A percentile compares a stretch with the other conserved stretches of the same genome.
phyloP scores from a whole-genome alignment of 2,888 invertebrate genomes.

The Macropis europaea region DNA sequence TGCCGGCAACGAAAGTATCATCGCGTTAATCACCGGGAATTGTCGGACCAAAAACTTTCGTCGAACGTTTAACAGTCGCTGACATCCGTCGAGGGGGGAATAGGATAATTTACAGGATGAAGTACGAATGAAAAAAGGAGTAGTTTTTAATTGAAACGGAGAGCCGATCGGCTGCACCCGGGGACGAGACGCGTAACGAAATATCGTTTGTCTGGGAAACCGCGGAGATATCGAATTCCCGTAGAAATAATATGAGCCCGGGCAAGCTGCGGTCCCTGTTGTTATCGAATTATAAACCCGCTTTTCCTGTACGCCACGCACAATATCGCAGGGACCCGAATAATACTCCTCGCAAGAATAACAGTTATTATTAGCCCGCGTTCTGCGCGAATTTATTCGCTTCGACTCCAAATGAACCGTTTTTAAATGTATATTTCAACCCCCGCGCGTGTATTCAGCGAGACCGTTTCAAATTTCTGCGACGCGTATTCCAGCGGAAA shows the following conservation, averaged over 20 bases:
- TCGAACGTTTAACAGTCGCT: too few species aligned
- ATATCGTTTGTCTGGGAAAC: conserved; percentile 44
- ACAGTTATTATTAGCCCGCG: conserved; percentile 26
- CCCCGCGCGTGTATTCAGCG: too few species aligned
- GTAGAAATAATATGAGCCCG: conserved; percentile 42
- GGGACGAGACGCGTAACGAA: conserved; percentile 18
- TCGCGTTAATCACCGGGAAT: conserved; percentile 2
- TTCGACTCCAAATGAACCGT: neutral
- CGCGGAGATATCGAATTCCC: conserved; percentile 45
- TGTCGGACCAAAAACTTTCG: neutral
- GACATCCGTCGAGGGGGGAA: too few species aligned
- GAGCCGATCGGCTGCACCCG: neutral
- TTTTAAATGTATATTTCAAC: too few species aligned
- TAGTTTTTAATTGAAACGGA: conserved; percentile 7
- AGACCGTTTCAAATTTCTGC: too few species aligned
- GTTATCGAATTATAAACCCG: conserved; percentile 52
- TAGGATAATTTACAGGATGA: too few species aligned
- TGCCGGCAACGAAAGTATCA: neutral
- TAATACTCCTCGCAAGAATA: conserved; percentile 36
- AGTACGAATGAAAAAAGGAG: neutral
- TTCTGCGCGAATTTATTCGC: neutral
- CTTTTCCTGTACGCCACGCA: conserved; percentile 27
- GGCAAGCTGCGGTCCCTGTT: conserved; percentile 25
- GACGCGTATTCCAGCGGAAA: too few species aligned
- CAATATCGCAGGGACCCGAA: conserved; percentile 29